These are phyloP conservation scores for Cirrhinus molitorella DNA, from an alignment of 2,797 vertebrate genomes.

Conservation along the genomic window DNA sequence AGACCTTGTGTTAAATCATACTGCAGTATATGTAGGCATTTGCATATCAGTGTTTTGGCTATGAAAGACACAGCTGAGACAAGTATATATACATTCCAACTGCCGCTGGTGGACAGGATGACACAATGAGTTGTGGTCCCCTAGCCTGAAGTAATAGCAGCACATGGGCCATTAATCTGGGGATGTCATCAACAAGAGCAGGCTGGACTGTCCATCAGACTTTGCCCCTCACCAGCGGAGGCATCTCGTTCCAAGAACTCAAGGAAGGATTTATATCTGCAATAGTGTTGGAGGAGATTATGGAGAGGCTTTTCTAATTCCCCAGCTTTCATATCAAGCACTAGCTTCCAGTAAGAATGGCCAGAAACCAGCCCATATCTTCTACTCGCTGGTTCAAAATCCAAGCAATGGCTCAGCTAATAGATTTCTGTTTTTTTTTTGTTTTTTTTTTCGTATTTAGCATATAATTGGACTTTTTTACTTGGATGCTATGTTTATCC, in stretches of 20 bases:
- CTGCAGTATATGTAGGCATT: not conserved
- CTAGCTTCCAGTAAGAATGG: constrained; percentile 23
- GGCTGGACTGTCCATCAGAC: constrained; percentile 45
- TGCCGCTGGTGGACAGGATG: constrained; percentile 31
- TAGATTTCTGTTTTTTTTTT: not conserved
- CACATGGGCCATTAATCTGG: constrained; percentile 66
- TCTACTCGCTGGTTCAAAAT: constrained; percentile 22
- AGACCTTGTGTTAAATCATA: constrained; percentile 18
- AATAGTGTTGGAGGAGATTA: constrained; percentile 53
- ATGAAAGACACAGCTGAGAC: constrained; percentile 5
- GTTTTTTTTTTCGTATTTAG: not conserved
- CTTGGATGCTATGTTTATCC: not conserved
- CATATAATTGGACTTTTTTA: not conserved
- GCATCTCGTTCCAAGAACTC: constrained; percentile 15
- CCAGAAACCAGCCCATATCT: constrained; percentile 41
- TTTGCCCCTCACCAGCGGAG: constrained; percentile 19
- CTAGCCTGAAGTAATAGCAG: constrained; percentile 65
- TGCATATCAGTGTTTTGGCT: constrained; percentile 3
- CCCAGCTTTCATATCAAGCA: constrained; percentile 31
- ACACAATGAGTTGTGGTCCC: constrained; percentile 61
- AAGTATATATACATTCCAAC: constrained; percentile 11
- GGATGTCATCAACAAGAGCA: constrained; percentile 58
- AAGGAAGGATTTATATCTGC: constrained; percentile 51
- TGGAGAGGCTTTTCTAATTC: constrained; percentile 42
- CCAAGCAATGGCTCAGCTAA: constrained; percentile 1